A percentile compares a stretch with the other conserved stretches of the same genome.
These are phyloP conservation scores for Geotria australis DNA, from an alignment of 2,797 vertebrate genomes.

Conservation along the genomic window DNA sequence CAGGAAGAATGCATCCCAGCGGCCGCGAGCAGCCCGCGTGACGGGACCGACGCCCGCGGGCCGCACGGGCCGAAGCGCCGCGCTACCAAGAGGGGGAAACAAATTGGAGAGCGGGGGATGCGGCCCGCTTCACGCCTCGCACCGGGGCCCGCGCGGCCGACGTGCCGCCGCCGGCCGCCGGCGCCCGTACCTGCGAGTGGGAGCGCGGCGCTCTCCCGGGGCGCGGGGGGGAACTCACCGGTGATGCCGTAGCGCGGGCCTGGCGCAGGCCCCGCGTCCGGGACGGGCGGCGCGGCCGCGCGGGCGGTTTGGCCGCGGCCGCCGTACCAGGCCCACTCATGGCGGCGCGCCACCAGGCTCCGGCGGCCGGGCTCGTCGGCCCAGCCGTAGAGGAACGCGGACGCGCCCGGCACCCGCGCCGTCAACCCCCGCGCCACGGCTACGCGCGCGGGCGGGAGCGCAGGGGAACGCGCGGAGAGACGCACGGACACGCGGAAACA, in stretches of 20 bases:
- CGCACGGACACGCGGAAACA: constrained; percentile 20
- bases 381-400: constrained; percentile 27
- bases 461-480: constrained; percentile 17
- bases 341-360: constrained; percentile 22
- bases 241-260: constrained; percentile 16
- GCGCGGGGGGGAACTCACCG: constrained; percentile 9
- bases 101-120: too few relatives aligned
- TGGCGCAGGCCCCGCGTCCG: constrained; percentile 15
- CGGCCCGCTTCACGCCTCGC: too few relatives aligned
- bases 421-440: constrained; percentile 16
- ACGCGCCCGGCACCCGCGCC: constrained; percentile 11
- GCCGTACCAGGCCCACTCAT: constrained; percentile 26
- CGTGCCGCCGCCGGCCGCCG: too few relatives aligned
- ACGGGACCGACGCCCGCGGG: too few relatives aligned
- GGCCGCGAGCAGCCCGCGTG: too few relatives aligned
- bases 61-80: too few relatives aligned
- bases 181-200: too few relatives aligned
- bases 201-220: too few relatives aligned
- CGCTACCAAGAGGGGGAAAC: too few relatives aligned
- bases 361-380: constrained; percentile 15
- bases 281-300: constrained; percentile 4
- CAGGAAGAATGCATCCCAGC: too few relatives aligned
- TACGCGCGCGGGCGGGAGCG: constrained; percentile 2
- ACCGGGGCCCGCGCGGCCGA: too few relatives aligned
- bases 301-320: constrained; percentile 2